Percentiles rank a stretch among this genome's conserved stretches.
phyloP scores from a whole-genome alignment of 2,888 invertebrate species.

The Prenolepis imparis region DNA sequence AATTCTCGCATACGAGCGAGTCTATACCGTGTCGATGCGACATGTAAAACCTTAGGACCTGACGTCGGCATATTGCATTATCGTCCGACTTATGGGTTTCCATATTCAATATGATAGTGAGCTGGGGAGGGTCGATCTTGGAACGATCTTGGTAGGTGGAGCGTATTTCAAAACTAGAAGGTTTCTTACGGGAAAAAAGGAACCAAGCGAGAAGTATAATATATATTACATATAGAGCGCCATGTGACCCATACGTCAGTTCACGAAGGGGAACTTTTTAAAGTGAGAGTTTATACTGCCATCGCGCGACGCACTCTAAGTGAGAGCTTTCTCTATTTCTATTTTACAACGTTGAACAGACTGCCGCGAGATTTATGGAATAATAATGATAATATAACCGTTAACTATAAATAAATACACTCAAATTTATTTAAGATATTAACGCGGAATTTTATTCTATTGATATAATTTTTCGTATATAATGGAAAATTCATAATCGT shows the following conservation, averaged over 20 bases:
- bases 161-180: conserved; percentile 63
- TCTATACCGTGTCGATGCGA: conserved; percentile 62
- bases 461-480: background rate
- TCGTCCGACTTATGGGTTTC: conserved; percentile 81
- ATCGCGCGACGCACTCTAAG: conserved; percentile 2
- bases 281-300: conserved; percentile 22
- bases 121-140: conserved; percentile 30
- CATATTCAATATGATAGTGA: conserved; percentile 81
- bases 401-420: background rate
- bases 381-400: background rate
- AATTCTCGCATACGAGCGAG: conserved; percentile 66
- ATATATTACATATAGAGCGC: conserved; percentile 41
- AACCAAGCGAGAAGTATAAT: conserved; percentile 38
- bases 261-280: conserved; percentile 43
- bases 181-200: conserved; percentile 40
- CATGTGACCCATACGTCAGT: conserved; percentile 35
- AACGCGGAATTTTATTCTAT: background rate
- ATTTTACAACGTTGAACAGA: conserved; percentile 8
- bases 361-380: background rate
- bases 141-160: conserved; percentile 42
- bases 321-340: background rate
- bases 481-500: background rate
- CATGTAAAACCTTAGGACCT: conserved; percentile 71
- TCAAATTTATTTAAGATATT: background rate
- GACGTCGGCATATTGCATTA: conserved; percentile 84